Evolutionary conservation across 2,888 invertebrate genomes (phyloP), one percentile per base, ranked within the genome.

Genomic region (Pterostichus niger): DNA sequence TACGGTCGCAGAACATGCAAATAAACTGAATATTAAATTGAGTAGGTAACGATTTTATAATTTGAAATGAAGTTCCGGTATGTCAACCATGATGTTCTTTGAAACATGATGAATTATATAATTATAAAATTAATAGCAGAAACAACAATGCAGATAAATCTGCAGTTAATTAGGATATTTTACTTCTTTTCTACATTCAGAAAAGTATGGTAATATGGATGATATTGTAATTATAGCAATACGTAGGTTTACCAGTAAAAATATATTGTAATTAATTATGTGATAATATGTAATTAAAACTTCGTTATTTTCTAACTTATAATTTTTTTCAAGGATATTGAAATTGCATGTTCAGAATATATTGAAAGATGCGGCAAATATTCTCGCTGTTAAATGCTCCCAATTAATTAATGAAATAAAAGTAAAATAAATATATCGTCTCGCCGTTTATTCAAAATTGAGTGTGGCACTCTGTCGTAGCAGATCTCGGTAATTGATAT

Each of bases 121-220:
- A 71, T 71, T 40, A 40, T 7, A 71, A 9, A 44, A 44, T 17
- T 44, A 15, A 44, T 15, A 17, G 40, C 10, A 71, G 15, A 71
- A 44, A 71, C 68, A 71, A 64, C 35, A 35, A 64, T 35, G 64
- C 13, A n/a, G 35, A 7, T 33, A 64, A 64, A 35, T 64, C 13
- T 35, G 35, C 13, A 64, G 35, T 17, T 71, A 71, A 71, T 71
- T 64, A 10, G 68, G 68, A 44, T 44, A 40, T 71, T 71, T 71
- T 40, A 44, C 68, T 71, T n/a, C 40, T 44, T 4, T 35, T 44
- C 9, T 40, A 15, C 40, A 35, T 31, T n/a, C 40, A 64, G 33
- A 11, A 31, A 61, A 40, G 24, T 24, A 24, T 6, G 40, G 40
- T 7, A 40, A 40, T 6, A 40, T 40, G 40, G 40, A 40, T 7